Conservation (phyloP, 2,888 invertebrate species). For the Monoplex corrugatus region DNA sequence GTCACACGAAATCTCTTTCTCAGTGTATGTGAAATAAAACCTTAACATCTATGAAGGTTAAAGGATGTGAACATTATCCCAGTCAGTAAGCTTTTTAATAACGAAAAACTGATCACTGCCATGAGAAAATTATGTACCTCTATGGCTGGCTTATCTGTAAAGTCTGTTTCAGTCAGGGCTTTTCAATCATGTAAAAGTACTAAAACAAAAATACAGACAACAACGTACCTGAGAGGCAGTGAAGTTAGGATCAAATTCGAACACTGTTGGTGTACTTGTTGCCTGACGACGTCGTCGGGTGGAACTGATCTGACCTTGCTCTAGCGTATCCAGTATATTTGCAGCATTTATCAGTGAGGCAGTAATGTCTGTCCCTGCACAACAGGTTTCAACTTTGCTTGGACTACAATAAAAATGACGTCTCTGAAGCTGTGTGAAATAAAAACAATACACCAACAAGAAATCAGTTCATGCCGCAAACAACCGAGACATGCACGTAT, state of each 20-base stretch:
- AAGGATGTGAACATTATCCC: too few species aligned
- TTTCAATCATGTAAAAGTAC: too few species aligned
- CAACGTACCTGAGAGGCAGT: conserved; percentile 40
- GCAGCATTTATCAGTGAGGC: conserved; percentile 43
- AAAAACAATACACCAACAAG: not conserved
- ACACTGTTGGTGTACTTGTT: conserved; percentile 4
- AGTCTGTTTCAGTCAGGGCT: too few species aligned
- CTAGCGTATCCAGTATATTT: conserved; percentile 3
- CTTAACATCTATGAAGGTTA: too few species aligned
- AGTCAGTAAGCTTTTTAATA: too few species aligned
- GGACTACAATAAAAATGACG: not conserved
- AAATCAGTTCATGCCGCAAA: not conserved
- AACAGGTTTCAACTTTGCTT: not conserved
- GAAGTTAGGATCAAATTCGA: conserved; percentile 47
- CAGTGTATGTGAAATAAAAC: too few species aligned
- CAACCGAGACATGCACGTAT: not conserved
- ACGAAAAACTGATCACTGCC: too few species aligned
- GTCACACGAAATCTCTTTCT: too few species aligned
- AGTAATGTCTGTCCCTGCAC: conserved; percentile 55
- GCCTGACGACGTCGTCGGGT: conserved; percentile 35
- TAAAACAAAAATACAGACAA: not conserved
- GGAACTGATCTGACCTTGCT: not conserved
- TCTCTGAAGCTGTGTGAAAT: too few species aligned
- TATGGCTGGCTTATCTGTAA: too few species aligned
- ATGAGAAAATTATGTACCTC: too few species aligned